Percentiles rank a stretch among this genome's conserved stretches.
Conservation (phyloP, 2,113 vertebrate species). For the Cyprinodon brontotheroides region DNA sequence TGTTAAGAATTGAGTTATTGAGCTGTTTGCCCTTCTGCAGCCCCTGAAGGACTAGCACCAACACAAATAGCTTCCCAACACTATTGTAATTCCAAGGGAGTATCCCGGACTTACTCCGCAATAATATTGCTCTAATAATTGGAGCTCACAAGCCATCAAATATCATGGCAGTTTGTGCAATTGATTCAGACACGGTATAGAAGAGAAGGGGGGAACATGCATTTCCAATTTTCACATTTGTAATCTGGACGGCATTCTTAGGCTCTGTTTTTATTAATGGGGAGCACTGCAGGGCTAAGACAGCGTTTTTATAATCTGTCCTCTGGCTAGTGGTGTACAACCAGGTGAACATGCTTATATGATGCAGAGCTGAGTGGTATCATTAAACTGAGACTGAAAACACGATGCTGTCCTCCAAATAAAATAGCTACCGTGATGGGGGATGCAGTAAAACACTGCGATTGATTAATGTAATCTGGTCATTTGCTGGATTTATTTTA, state of each 20-base stretch:
- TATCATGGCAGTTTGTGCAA: slow-evolving; percentile 78
- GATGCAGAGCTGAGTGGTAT: slow-evolving; percentile 24
- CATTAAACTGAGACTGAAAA: slow-evolving; percentile 37
- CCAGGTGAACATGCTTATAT: slow-evolving; percentile 39
- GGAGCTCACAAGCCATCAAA: slow-evolving; percentile 78
- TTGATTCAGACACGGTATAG: slow-evolving; percentile 77
- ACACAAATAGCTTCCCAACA: slow-evolving; percentile 75
- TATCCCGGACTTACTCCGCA: slow-evolving; percentile 65
- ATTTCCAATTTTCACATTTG: slow-evolving; percentile 66
- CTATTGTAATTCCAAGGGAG: slow-evolving; percentile 76
- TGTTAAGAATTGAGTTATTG: slow-evolving; percentile 84
- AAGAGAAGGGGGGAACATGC: slow-evolving; percentile 19
- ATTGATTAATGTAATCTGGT: slow-evolving; percentile 50
- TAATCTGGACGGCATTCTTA: slow-evolving; percentile 56
- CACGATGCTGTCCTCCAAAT: slow-evolving; percentile 29
- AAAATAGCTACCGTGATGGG: slow-evolving; percentile 27
- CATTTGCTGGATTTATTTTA: slow-evolving; percentile 55
- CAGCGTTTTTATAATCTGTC: slow-evolving; percentile 56
- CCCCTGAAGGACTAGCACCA: slow-evolving; percentile 76
- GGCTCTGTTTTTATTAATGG: slow-evolving; percentile 60
- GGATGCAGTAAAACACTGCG: slow-evolving; percentile 29
- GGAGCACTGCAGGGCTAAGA: slow-evolving; percentile 48
- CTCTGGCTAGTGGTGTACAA: slow-evolving; percentile 54
- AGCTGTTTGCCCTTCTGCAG: slow-evolving; percentile 78
- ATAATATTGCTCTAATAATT: slow-evolving; percentile 83